Conservation (phyloP, 2,888 invertebrate genomes). For the Tiliacea citrago region DNA sequence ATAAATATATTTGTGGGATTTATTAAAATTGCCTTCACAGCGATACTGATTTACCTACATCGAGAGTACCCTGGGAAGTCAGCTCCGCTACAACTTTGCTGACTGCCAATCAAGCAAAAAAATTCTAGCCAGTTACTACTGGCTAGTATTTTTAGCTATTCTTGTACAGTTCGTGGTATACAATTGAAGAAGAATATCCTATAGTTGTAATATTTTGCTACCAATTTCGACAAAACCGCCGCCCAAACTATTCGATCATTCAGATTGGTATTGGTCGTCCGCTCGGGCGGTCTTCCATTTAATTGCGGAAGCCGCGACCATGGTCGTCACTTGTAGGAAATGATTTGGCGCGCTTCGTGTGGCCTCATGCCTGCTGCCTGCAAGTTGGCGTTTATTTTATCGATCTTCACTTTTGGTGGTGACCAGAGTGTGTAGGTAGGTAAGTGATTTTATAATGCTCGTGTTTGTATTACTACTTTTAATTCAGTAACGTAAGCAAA, state of each 20-base stretch:
- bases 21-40: too few species aligned
- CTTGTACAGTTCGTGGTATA: too few species aligned
- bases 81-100: too few species aligned
- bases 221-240: neutral
- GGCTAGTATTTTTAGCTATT: too few species aligned
- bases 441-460: too few species aligned
- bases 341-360: conserved; percentile 34
- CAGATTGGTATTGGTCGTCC: neutral
- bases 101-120: too few species aligned
- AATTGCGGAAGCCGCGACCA: conserved; percentile 41
- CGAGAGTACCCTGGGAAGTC: too few species aligned
- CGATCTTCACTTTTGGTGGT: neutral
- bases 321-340: conserved; percentile 41
- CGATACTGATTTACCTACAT: too few species aligned
- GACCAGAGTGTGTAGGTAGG: neutral
- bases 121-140: too few species aligned
- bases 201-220: neutral
- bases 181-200: neutral
- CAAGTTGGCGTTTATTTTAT: conserved; percentile 20
- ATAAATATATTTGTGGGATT: too few species aligned
- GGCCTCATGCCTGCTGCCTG: conserved; percentile 9
- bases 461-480: neutral
- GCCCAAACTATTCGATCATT: neutral
- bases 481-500: neutral
- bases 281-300: conserved; percentile 8